These are phyloP conservation scores for Mormyrops boulengeri DNA, from an alignment of 2,797 vertebrate genomes.

Conservation along the genomic window DNA sequence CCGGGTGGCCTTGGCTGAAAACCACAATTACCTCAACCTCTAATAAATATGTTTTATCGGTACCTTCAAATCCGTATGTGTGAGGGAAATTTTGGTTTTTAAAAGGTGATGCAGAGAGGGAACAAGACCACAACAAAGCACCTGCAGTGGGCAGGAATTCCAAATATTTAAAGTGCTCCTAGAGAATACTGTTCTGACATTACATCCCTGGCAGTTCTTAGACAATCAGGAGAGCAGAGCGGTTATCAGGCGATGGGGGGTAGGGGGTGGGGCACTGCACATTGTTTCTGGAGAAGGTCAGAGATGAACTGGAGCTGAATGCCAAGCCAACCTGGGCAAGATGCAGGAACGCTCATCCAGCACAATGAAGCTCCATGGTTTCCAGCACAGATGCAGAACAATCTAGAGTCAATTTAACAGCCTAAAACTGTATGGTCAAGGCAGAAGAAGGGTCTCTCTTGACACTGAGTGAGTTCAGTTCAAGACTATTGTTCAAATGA, in stretches of 20 bases:
- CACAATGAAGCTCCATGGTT: background rate
- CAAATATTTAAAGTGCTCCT: background rate
- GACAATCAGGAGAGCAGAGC: conserved; percentile 21
- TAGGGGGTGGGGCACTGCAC: background rate
- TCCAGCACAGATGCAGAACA: background rate
- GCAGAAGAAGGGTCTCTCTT: background rate
- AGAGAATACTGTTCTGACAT: background rate
- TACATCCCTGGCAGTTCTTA: background rate
- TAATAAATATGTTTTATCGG: background rate
- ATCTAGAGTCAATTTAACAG: background rate
- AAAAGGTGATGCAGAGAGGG: background rate
- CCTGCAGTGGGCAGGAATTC: background rate
- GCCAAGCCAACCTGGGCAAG: background rate
- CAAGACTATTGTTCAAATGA: background rate
- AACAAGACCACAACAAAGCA: background rate
- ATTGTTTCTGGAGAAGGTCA: conserved; percentile 28
- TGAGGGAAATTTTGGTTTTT: background rate
- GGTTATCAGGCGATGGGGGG: conserved; percentile 27
- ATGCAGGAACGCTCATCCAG: background rate
- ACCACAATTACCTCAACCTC: background rate
- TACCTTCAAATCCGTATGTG: background rate
- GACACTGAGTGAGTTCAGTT: background rate
- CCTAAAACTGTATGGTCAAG: background rate
- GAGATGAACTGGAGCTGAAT: background rate
- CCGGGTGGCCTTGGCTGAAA: background rate